These are phyloP conservation scores for Enteromius treurensis DNA, from an alignment of 2,797 vertebrate genomes.

Conservation along the genomic window DNA sequence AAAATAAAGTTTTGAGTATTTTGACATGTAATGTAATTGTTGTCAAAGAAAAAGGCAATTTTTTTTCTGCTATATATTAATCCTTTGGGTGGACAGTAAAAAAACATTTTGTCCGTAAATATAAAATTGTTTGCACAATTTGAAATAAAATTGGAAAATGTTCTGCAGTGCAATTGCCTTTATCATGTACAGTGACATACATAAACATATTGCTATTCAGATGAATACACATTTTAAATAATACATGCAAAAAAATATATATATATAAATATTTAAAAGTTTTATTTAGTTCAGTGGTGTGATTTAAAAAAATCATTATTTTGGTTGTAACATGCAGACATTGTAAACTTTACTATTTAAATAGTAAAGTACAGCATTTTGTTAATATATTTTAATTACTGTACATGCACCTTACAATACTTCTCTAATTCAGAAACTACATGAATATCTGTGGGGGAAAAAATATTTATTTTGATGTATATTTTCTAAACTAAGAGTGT, in stretches of 20 bases:
- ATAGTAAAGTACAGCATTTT: background rate
- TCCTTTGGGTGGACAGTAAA: background rate
- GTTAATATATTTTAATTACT: background rate
- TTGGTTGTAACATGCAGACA: background rate
- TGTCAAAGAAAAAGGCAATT: background rate
- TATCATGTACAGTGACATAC: background rate
- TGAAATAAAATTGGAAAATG: background rate
- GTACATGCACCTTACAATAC: background rate
- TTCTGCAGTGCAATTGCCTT: background rate
- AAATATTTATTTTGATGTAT: background rate
- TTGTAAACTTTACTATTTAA: background rate
- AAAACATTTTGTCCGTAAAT: background rate
- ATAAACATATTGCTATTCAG: background rate
- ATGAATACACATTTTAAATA: background rate
- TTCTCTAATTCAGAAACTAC: background rate
- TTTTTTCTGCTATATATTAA: background rate
- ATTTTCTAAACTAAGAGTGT: background rate
- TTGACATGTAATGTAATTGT: background rate
- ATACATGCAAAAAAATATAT: too few species aligned
- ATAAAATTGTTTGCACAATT: constrained; percentile 4
- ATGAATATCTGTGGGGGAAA: background rate
- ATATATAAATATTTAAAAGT: too few species aligned
- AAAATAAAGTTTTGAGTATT: constrained; percentile 12
- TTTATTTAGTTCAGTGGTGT: background rate
- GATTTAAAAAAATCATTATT: background rate